These are phyloP conservation scores for Gopherus flavomarginatus DNA, from an alignment of 2,113 vertebrate species.

Conservation along the genomic window DNA sequence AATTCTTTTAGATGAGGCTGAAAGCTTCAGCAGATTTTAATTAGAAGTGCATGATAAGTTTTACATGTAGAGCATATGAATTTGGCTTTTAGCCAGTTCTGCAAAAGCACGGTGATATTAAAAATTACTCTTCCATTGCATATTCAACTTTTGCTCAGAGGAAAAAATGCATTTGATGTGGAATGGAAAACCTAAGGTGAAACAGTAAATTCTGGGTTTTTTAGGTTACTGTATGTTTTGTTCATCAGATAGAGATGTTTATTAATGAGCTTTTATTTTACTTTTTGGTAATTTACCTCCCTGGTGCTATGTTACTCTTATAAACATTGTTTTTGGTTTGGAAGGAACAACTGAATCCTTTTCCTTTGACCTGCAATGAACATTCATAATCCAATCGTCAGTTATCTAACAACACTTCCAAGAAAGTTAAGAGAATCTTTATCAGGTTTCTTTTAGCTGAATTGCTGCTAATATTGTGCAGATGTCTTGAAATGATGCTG, in stretches of 20 bases:
- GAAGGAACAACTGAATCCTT: not conserved
- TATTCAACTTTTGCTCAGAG: not conserved
- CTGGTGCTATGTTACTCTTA: not conserved
- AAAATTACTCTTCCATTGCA: not conserved
- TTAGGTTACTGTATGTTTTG: not conserved
- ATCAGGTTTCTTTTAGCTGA: not conserved
- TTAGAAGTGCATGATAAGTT: slow-evolving; percentile 65
- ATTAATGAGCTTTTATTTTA: not conserved
- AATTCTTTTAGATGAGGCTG: slow-evolving; percentile 55
- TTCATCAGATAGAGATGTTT: not conserved
- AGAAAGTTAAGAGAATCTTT: not conserved
- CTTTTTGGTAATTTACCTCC: not conserved
- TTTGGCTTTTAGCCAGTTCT: slow-evolving; percentile 52
- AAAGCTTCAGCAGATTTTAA: slow-evolving; percentile 73
- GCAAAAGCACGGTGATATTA: slow-evolving; percentile 24
- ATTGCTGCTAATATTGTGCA: not conserved
- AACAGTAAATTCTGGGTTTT: not conserved
- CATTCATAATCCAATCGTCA: not conserved
- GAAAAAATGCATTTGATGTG: not conserved
- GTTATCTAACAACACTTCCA: not conserved
- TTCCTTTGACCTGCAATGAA: not conserved
- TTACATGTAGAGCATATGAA: slow-evolving; percentile 40
- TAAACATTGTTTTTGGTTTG: not conserved
- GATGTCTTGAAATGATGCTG: not conserved
- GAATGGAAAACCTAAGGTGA: not conserved